phyloP scores from a whole-genome alignment of 2,888 invertebrate species.

The Dilophus febrilis region DNA sequence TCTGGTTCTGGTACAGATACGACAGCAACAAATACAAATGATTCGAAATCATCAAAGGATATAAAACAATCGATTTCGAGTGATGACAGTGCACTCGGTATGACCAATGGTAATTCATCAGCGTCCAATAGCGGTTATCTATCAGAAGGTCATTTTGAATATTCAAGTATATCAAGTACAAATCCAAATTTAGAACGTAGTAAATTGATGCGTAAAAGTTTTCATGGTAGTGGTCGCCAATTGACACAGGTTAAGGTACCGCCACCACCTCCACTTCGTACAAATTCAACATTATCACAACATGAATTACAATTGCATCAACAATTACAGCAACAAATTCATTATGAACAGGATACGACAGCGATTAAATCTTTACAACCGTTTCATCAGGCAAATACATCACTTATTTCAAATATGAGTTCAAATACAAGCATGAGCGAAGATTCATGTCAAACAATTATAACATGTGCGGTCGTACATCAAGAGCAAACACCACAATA shows the following conservation, averaged over 20 bases:
- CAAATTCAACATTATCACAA: slow-evolving; percentile 58
- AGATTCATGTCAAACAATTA: slow-evolving; percentile 46
- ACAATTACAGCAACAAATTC: slow-evolving; percentile 21
- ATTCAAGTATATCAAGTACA: slow-evolving; percentile 39
- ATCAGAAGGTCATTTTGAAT: slow-evolving; percentile 76
- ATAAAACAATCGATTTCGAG: slow-evolving; percentile 29
- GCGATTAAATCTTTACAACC: slow-evolving; percentile 20
- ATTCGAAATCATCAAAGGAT: slow-evolving; percentile 19
- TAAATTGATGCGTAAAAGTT: slow-evolving; percentile 76
- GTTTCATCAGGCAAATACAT: slow-evolving; percentile 27
- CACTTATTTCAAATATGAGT: slow-evolving; percentile 28
- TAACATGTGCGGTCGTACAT: slow-evolving; percentile 65
- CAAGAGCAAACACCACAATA: slow-evolving; percentile 59
- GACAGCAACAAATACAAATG: slow-evolving; percentile 51
- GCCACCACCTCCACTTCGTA: slow-evolving; percentile 68
- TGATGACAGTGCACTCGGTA: slow-evolving; percentile 61
- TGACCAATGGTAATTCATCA: slow-evolving; percentile 31
- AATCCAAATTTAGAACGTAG: slow-evolving; percentile 75
- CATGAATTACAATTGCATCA: slow-evolving; percentile 23
- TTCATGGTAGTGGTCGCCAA: slow-evolving; percentile 71
- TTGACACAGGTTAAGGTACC: slow-evolving; percentile 70
- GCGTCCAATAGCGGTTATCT: slow-evolving; percentile 47
- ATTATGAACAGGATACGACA: slow-evolving; percentile 24
- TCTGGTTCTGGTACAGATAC: slow-evolving; percentile 87
- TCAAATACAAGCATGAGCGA: slow-evolving; percentile 29